phyloP scores from a whole-genome alignment of 2,113 vertebrate genomes.

The Gymnocephalus cernua region DNA sequence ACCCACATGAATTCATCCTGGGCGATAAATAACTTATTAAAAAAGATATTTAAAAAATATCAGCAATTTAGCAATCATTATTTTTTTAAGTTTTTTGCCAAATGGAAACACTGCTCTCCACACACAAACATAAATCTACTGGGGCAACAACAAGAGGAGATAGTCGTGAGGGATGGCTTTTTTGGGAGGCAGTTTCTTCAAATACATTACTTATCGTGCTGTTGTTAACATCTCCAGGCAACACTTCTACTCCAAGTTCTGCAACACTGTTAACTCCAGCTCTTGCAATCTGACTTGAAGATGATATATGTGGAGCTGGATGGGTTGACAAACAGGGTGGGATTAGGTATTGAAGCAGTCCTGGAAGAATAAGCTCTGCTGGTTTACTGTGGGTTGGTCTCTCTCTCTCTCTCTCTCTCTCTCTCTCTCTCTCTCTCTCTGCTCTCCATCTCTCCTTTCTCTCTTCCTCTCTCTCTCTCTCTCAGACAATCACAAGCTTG shows the following conservation, averaged over 20 bases:
- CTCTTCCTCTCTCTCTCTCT: background rate
- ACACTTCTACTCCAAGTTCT: constrained; percentile 44
- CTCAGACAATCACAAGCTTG: constrained; percentile 58
- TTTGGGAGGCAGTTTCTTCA: constrained; percentile 4
- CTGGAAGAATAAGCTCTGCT: constrained; percentile 48
- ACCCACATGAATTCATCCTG: too few relatives aligned
- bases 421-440: background rate
- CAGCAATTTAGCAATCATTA: too few relatives aligned
- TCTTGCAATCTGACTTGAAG: constrained; percentile 48
- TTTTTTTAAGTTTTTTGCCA: background rate
- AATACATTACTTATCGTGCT: constrained; percentile 26
- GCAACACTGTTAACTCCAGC: constrained; percentile 33
- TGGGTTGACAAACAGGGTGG: constrained; percentile 60
- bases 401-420: background rate
- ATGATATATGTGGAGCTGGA: constrained; percentile 58
- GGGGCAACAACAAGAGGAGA: background rate
- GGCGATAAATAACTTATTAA: too few relatives aligned
- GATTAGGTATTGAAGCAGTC: constrained; percentile 55
- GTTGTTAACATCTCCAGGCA: constrained; percentile 52
- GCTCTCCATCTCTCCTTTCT: background rate
- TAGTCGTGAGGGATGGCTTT: background rate
- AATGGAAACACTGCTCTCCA: background rate
- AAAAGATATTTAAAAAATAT: too few relatives aligned
- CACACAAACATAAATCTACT: constrained; percentile 12
- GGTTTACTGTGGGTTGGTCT: constrained; percentile 33